These are phyloP conservation scores for Emydoidea blandingii DNA, from an alignment of 2,797 vertebrate genomes.

Conservation along the genomic window DNA sequence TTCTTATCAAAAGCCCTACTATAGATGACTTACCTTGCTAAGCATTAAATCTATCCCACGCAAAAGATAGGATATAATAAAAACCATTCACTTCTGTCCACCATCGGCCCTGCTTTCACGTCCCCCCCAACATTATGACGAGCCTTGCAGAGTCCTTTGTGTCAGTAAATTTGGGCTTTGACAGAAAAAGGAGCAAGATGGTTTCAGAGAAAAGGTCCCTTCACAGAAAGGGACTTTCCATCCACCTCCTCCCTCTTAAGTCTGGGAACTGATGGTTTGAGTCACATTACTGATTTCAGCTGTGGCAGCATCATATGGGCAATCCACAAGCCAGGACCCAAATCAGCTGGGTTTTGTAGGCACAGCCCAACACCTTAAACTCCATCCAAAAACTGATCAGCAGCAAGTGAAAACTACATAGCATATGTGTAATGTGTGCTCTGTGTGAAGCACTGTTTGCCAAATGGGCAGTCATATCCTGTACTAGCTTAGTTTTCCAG, in stretches of 20 bases:
- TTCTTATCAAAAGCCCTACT: neutral
- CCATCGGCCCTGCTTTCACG: too few relatives aligned
- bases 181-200: neutral
- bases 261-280: neutral
- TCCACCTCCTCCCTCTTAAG: neutral
- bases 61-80: neutral
- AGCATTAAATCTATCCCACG: neutral
- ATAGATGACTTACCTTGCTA: neutral
- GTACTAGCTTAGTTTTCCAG: neutral
- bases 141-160: neutral
- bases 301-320: neutral
- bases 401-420: neutral
- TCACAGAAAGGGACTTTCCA: neutral
- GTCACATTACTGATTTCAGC: neutral
- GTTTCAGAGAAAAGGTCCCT: neutral
- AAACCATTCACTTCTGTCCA: too few relatives aligned
- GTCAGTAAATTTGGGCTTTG: neutral
- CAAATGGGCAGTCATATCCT: neutral
- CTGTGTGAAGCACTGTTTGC: neutral
- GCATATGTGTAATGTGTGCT: neutral
- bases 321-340: neutral
- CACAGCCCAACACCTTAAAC: neutral
- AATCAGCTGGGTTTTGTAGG: rapidly evolving
- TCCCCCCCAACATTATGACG: neutral
- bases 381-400: neutral